Percentiles rank a stretch among this genome's conserved stretches.
Conservation (phyloP, 2,888 invertebrate genomes). For the Alcis repandata region DNA sequence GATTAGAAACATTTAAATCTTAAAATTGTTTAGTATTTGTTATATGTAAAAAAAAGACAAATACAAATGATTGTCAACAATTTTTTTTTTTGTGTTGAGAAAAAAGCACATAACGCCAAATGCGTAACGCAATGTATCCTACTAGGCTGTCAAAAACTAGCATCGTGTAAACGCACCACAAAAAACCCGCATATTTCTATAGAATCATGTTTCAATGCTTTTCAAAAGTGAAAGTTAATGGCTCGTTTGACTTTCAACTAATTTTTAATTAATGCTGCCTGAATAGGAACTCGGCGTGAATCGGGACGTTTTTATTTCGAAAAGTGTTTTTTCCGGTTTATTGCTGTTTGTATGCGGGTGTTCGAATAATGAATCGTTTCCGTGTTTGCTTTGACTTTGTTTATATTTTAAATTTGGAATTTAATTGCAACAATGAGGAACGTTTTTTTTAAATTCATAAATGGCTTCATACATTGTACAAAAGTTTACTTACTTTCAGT, state of each 20-base stretch:
- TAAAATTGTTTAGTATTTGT: too few relatives aligned
- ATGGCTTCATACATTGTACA: neutral
- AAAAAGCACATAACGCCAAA: too few relatives aligned
- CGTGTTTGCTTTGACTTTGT: neutral
- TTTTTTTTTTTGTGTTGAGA: too few relatives aligned
- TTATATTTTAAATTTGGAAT: constrained; percentile 7
- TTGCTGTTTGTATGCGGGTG: constrained; percentile 16
- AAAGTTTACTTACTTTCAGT: neutral
- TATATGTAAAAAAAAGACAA: too few relatives aligned
- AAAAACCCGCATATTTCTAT: constrained; percentile 42
- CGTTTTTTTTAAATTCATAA: too few relatives aligned
- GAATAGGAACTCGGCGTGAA: constrained; percentile 29
- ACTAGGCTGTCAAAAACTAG: neutral
- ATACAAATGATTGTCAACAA: too few relatives aligned
- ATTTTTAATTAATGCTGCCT: constrained; percentile 46
- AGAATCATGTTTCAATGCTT: constrained; percentile 38
- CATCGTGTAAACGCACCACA: constrained; percentile 8
- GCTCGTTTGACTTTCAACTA: constrained; percentile 42
- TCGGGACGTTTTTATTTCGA: constrained; percentile 22
- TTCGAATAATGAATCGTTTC: constrained; percentile 10
- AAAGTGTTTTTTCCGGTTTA: constrained; percentile 22
- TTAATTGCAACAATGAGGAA: neutral
- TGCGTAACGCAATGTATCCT: too few relatives aligned
- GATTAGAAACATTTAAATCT: too few relatives aligned
- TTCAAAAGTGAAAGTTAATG: constrained; percentile 45